Conservation (phyloP, 1,140 invertebrate genomes). For the Argopecten irradians region DNA sequence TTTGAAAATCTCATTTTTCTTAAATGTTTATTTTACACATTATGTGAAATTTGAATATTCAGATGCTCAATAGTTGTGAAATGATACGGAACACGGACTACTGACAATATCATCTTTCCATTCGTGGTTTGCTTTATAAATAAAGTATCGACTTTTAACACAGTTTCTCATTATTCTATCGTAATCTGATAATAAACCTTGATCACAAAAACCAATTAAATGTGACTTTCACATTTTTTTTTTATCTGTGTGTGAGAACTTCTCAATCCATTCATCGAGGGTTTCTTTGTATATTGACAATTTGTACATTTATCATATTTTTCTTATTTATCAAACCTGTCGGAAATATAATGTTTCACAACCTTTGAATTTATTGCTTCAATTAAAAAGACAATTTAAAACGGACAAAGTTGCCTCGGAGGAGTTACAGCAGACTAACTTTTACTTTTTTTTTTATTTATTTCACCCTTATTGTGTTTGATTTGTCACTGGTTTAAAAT, state of each 20-base stretch:
- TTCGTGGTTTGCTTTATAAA: neutral
- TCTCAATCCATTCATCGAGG: neutral
- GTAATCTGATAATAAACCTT: neutral
- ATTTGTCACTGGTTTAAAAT: neutral
- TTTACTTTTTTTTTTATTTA: neutral
- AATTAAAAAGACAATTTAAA: neutral
- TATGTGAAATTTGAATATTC: neutral
- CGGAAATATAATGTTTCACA: neutral
- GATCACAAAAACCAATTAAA: neutral
- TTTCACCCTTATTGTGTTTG: neutral
- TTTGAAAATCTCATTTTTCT: neutral
- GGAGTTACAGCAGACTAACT: neutral
- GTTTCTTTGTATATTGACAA: neutral
- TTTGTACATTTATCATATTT: neutral
- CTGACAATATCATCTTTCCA: neutral
- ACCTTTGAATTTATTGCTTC: neutral
- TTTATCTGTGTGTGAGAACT: neutral
- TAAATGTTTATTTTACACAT: neutral
- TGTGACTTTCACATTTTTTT: neutral
- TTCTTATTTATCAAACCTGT: neutral
- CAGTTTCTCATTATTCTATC: neutral
- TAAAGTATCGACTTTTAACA: neutral
- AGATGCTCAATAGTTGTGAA: neutral
- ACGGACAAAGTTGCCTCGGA: neutral
- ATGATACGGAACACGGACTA: neutral